Evolutionary conservation across 2,888 invertebrate species (phyloP).

Genomic region (Malthinus flaveolus): DNA sequence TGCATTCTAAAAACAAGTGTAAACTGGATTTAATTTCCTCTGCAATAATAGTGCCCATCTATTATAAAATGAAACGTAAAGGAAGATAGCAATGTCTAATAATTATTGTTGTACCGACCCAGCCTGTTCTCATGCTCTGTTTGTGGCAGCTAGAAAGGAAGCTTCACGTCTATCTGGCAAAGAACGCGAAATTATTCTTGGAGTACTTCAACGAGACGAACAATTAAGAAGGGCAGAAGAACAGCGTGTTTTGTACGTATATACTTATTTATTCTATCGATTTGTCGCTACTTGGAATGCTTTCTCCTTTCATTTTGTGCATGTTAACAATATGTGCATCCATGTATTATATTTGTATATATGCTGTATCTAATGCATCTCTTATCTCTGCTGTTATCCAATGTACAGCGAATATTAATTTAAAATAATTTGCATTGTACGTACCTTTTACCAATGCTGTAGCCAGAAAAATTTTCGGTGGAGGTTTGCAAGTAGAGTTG

Average conservation of each 20-base stretch:
- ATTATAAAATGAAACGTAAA: neutral
- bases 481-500: too few relatives aligned
- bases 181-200: slow-evolving; percentile 60
- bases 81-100: slow-evolving; percentile 9
- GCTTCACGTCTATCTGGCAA: slow-evolving; percentile 47
- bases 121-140: slow-evolving; percentile 48
- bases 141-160: slow-evolving; percentile 50
- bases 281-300: neutral
- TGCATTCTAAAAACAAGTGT: neutral
- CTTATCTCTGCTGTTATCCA: too few relatives aligned
- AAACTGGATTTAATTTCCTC: too few relatives aligned
- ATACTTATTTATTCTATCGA: neutral
- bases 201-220: slow-evolving; percentile 60
- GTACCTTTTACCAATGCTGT: too few relatives aligned
- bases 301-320: neutral
- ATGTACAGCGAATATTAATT: too few relatives aligned
- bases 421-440: too few relatives aligned
- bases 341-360: too few relatives aligned
- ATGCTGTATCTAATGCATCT: too few relatives aligned
- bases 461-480: too few relatives aligned
- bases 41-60: too few relatives aligned
- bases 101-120: slow-evolving; percentile 45
- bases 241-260: slow-evolving; percentile 59
- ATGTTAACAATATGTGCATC: too few relatives aligned
- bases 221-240: slow-evolving; percentile 58